phyloP scores from a whole-genome alignment of 1,140 invertebrate genomes.

The Conus betulinus region DNA sequence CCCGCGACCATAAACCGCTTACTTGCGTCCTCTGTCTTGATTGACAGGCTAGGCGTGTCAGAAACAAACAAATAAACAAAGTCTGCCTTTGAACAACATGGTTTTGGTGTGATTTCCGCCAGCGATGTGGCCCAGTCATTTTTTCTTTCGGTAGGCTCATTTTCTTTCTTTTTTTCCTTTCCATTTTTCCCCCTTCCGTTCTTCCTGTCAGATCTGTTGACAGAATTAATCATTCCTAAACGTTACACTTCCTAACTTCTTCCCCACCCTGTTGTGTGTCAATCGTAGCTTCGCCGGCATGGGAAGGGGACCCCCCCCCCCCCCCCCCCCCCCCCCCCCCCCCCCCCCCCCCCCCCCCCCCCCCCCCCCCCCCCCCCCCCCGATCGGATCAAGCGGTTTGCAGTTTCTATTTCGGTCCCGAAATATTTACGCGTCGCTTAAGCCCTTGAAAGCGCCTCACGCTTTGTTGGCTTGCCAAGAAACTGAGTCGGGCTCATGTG shows the following conservation, averaged over 20 bases:
- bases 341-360: neutral
- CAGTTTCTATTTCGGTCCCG: constrained; percentile 12
- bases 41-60: neutral
- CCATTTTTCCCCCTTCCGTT: neutral
- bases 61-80: neutral
- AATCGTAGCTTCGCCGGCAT: no score
- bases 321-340: neutral
- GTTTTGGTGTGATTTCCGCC: neutral
- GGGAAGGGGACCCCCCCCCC: neutral
- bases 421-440: constrained; percentile 16
- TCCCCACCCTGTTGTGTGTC: no score
- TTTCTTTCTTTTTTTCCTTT: neutral
- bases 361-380: neutral
- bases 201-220: neutral
- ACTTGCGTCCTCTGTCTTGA: no score
- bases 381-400: no score
- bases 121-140: neutral
- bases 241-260: no score
- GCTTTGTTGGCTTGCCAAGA: constrained; percentile 13
- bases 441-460: constrained; percentile 26
- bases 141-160: no score
- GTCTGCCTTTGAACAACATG: neutral
- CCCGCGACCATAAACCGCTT: neutral
- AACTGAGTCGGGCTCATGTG: constrained; percentile 25
- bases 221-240: neutral